A percentile compares a stretch with the other conserved stretches of the same genome.
Evolutionary conservation across 1,140 invertebrate genomes (phyloP).

Genomic region (Calliopsis andreniformis): DNA sequence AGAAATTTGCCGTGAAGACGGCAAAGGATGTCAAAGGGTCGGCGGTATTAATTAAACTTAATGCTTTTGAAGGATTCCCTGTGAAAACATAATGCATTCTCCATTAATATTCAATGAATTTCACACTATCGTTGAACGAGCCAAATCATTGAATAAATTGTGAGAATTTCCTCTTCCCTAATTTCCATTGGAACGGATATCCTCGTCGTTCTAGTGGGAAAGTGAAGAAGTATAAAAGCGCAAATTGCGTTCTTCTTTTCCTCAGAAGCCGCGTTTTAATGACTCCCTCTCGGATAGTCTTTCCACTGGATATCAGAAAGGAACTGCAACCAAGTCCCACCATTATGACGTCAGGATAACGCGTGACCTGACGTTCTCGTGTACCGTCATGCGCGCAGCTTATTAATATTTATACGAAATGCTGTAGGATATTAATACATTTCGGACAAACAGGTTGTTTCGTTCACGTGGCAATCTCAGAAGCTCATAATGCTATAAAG

Average conservation of each 20-base stretch:
- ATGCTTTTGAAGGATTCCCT: neutral
- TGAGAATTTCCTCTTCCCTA: neutral
- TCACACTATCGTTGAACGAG: neutral
- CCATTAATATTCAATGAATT: neutral
- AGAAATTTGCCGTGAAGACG: neutral
- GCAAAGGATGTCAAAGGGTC: neutral
- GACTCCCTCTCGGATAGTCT: neutral
- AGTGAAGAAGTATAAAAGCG: neutral
- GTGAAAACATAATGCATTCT: neutral
- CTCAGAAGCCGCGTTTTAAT: neutral
- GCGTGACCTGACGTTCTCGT: neutral
- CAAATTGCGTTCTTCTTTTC: neutral
- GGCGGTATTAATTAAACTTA: slow-evolving; percentile 18
- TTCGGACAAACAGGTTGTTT: slow-evolving; percentile 43
- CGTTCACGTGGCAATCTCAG: slow-evolving; percentile 36
- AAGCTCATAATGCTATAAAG: slow-evolving; percentile 36
- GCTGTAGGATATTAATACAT: slow-evolving; percentile 42
- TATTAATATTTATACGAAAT: slow-evolving; percentile 42
- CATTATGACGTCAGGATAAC: slow-evolving; percentile 31
- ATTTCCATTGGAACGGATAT: neutral
- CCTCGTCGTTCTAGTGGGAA: neutral
- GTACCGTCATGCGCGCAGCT: slow-evolving; percentile 11
- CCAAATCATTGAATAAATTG: neutral
- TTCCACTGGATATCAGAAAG: neutral
- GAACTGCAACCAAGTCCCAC: neutral